Conservation (phyloP, 2,888 invertebrate genomes). For the Hydriomena furcata region DNA sequence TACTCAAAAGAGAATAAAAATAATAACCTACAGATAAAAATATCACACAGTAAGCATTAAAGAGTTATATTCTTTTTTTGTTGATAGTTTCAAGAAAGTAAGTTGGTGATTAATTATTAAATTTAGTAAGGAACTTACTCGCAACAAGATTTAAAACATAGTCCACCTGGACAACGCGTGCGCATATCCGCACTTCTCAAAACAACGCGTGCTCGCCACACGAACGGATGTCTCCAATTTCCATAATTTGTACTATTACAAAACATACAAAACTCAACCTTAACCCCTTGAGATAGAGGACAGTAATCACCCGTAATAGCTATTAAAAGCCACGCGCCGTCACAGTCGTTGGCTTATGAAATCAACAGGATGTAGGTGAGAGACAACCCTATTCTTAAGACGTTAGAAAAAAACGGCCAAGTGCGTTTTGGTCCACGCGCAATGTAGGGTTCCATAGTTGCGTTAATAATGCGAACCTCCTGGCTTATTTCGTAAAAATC, state of each 20-base stretch:
- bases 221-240: conserved; percentile 76
- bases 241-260: conserved; percentile 48
- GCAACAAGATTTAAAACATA: neutral
- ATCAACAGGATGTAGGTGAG: conserved; percentile 67
- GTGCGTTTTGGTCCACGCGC: too few relatives aligned
- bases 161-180: conserved; percentile 38
- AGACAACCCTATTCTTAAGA: conserved; percentile 62
- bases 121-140: neutral
- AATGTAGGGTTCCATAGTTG: too few relatives aligned
- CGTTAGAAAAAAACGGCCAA: conserved; percentile 41
- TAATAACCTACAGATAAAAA: too few relatives aligned
- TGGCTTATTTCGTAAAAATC: too few relatives aligned
- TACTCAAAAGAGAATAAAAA: too few relatives aligned
- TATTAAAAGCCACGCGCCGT: conserved; percentile 56
- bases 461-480: too few relatives aligned
- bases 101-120: neutral
- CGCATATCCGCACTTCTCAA: conserved; percentile 51
- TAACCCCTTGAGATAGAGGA: conserved; percentile 26
- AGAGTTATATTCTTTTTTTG: too few relatives aligned
- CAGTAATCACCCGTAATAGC: conserved; percentile 13
- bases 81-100: too few relatives aligned
- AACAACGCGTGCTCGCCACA: conserved; percentile 67
- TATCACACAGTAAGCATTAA: too few relatives aligned
- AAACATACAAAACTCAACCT: conserved; percentile 28
- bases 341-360: conserved; percentile 56